These are phyloP conservation scores for Sinonovacula constricta DNA, from an alignment of 1,140 invertebrate species.

Conservation along the genomic window DNA sequence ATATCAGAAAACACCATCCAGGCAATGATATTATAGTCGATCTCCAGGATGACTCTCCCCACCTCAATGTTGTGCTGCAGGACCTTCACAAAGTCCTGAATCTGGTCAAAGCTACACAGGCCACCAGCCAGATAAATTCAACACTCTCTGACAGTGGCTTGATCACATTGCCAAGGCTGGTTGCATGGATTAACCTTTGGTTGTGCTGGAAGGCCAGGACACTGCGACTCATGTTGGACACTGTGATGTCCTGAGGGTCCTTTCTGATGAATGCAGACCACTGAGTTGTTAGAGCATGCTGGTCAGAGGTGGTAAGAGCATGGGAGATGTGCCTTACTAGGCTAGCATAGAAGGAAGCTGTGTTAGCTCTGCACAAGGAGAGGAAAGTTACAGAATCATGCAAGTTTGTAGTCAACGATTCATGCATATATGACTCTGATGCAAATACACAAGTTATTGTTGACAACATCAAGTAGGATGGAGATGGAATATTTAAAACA, in stretches of 20 bases:
- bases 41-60: constrained; percentile 29
- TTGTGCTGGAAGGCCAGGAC: neutral
- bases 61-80: constrained; percentile 49
- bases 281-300: neutral
- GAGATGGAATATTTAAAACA: too few species aligned
- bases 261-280: constrained; percentile 34
- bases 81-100: constrained; percentile 36
- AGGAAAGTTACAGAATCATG: too few species aligned
- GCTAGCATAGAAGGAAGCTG: constrained; percentile 14
- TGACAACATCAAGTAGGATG: too few species aligned
- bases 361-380: neutral
- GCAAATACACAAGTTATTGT: too few species aligned
- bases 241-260: neutral
- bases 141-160: constrained; percentile 2
- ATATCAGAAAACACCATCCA: constrained; percentile 39
- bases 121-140: constrained; percentile 44
- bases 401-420: too few species aligned
- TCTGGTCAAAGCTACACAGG: constrained; percentile 22
- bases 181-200: constrained; percentile 21
- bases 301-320: neutral
- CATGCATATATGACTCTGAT: too few species aligned
- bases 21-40: constrained; percentile 34
- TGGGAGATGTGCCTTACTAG: neutral
- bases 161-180: constrained; percentile 34
- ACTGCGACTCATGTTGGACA: neutral